Evolutionary conservation across 2,888 invertebrate species (phyloP).

Genomic region (Siphlonurus alternatus): DNA sequence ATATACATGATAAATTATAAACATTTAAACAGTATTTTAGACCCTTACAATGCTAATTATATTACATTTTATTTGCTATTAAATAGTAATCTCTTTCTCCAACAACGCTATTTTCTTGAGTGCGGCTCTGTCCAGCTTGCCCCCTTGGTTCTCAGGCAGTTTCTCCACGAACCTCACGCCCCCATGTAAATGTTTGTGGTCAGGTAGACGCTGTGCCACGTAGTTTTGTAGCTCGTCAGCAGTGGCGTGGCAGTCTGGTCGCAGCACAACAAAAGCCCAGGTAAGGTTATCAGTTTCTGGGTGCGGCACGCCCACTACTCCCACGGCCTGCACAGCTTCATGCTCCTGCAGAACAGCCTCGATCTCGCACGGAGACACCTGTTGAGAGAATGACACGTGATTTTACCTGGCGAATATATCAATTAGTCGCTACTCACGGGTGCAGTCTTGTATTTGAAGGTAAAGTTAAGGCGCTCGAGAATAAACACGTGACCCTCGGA

Average conservation of each 20-base stretch:
- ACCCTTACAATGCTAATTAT: too few relatives aligned
- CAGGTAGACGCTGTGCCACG: not conserved
- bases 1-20: too few relatives aligned
- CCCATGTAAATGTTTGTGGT: slow-evolving; percentile 10
- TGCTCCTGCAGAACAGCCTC: not conserved
- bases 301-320: not conserved
- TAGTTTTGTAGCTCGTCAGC: not conserved
- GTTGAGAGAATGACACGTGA: not conserved
- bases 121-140: slow-evolving; percentile 6
- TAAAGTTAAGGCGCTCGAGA: not conserved
- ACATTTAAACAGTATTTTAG: too few relatives aligned
- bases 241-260: not conserved
- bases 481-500: not conserved
- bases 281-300: not conserved
- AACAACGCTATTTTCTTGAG: not conserved
- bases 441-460: not conserved
- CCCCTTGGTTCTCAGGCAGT: slow-evolving; percentile 4
- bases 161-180: slow-evolving; percentile 8
- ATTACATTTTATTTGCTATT: not conserved
- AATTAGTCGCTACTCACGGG: not conserved
- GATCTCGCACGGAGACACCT: slow-evolving; percentile 3
- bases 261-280: not conserved
- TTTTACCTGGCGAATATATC: not conserved
- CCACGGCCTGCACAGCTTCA: not conserved
- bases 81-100: too few relatives aligned